Percentiles rank a stretch among this genome's conserved stretches.
These are phyloP conservation scores for Saimiri boliviensis DNA, from an alignment of 2,113 vertebrate species.

Conservation along the genomic window DNA sequence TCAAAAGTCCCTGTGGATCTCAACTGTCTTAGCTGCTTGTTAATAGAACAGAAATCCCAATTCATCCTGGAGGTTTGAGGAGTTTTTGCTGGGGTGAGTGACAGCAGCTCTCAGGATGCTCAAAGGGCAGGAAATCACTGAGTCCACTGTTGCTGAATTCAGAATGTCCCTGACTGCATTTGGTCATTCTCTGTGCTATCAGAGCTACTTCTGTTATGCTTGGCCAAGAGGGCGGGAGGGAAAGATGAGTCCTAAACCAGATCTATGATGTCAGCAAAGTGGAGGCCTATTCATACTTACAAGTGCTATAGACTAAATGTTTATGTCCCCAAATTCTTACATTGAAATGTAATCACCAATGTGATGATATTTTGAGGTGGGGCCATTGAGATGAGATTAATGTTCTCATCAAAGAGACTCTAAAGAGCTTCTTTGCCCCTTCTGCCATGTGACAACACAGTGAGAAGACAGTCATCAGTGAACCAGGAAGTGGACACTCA, in stretches of 20 bases:
- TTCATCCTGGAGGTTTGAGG: background rate
- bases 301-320: too few relatives aligned
- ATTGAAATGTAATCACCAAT: background rate
- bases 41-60: background rate
- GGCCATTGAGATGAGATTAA: background rate
- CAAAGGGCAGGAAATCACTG: background rate
- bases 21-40: background rate
- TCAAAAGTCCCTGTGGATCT: too few relatives aligned
- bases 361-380: background rate
- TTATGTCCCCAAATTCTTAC: background rate
- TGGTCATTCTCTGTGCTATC: background rate
- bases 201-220: background rate
- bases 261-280: background rate
- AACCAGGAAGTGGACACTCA: background rate
- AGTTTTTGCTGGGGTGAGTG: background rate
- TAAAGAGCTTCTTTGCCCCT: background rate
- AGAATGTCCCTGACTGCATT: fast-evolving
- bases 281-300: background rate
- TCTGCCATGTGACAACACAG: background rate
- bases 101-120: background rate
- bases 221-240: background rate
- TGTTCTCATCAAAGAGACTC: background rate
- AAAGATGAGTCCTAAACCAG: background rate
- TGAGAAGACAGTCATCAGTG: background rate
- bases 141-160: background rate